Base-by-base conservation (phyloP, 2,888 invertebrate species). In the Drosophila mimica region DNA sequence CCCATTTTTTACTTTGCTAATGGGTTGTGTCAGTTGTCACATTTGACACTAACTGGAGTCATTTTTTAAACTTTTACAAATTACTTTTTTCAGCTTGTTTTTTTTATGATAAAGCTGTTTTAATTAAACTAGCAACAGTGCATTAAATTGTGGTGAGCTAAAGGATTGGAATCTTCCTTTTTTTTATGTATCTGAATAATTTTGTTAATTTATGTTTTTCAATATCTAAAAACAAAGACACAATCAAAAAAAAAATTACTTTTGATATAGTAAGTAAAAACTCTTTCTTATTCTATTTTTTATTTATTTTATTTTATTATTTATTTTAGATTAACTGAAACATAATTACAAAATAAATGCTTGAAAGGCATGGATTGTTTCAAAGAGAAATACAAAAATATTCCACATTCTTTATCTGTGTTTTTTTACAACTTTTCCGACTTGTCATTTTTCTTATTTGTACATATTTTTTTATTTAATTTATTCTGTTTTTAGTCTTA, bases 141-240 rank as follows among this genome's bases (percentile, higher is more conserved):
- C 25, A 25, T 25, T 25, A 25, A 25, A 25, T 25, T 25, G 25
- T 25, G 25, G 25, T 25, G 25, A 25, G 25, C 25, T 25, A 2
- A 25, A 0, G 25, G 25, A 25, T 25, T 25, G 25, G 25, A 25
- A 25, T 25, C 2, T 25, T n/a, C 9, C 2, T 9, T 40, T 4
- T 13, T 40, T 9, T 9, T 4, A 38, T 9, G n/a, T 13, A 1
- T 13, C n/a, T n/a, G 0, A 20, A 7, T 0, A 6, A 11, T 20
- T 4, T 7, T 46, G 0, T 13, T 13, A 2, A 46, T 4, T 20
- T 15, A 0, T 25, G 0, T 46, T 20, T 25, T 15, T 25, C 1
- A 4, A 46, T 15, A 15, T 15, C 7, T 6, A 4, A n/a, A n/a
- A 40, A 2, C n/a, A 40, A 40, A n/a, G 3, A 40, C 1, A 11